A percentile compares a stretch with the other conserved stretches of the same genome.
phyloP scores from a whole-genome alignment of 2,113 vertebrate species.

The Onychostruthus taczanowskii region DNA sequence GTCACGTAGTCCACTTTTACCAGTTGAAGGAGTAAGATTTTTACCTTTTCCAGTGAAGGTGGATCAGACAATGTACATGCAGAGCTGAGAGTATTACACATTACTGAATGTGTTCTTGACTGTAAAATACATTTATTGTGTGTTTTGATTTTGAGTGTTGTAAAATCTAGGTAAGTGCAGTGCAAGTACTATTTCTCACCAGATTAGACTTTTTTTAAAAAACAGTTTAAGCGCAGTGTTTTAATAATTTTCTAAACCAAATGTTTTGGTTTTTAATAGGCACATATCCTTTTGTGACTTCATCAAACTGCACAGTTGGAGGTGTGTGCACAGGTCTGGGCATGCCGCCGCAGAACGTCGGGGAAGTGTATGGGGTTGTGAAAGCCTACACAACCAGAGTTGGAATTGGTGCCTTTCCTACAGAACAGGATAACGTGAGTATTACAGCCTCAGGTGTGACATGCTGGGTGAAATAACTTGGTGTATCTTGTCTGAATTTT shows the following conservation, averaged over 20 bases:
- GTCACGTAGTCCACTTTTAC: not conserved
- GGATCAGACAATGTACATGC: not conserved
- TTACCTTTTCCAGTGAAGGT: not conserved
- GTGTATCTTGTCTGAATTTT: not conserved
- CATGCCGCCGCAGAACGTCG: conserved; percentile 93
- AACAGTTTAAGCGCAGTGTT: not conserved
- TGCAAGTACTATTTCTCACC: not conserved
- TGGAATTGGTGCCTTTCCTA: conserved; percentile 95
- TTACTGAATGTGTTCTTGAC: not conserved
- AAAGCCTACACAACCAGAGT: conserved; percentile 96
- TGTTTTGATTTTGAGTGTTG: not conserved
- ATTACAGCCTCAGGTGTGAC: not conserved
- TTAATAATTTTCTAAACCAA: not conserved
- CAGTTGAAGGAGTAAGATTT: not conserved
- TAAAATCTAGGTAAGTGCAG: not conserved
- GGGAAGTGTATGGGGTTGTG: conserved; percentile 93
- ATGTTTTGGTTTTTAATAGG: conserved; percentile 68
- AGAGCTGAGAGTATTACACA: not conserved
- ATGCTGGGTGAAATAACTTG: not conserved
- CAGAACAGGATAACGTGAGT: conserved; percentile 93
- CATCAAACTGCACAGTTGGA: conserved; percentile 96
- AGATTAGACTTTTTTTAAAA: not conserved
- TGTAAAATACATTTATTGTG: not conserved
- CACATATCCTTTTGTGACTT: conserved; percentile 96
- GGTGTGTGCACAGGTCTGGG: conserved; percentile 95